Conservation (phyloP, 2,797 vertebrate species). For the Intellagama lesueurii region DNA sequence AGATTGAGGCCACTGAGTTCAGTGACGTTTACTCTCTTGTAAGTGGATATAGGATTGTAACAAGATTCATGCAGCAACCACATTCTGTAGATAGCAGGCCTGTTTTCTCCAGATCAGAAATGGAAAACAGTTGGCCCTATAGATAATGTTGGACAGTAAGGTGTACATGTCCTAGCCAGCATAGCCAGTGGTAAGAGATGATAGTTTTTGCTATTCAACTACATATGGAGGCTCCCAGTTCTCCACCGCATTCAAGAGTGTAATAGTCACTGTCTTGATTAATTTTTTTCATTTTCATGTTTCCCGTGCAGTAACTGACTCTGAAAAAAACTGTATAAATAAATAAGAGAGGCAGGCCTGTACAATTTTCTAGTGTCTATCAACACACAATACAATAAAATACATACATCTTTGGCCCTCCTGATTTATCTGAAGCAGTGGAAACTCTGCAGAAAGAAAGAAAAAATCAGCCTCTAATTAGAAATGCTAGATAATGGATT, state of each 20-base stretch:
- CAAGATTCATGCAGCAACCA: not conserved
- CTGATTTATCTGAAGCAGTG: constrained; percentile 56
- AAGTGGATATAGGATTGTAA: not conserved
- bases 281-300: not conserved
- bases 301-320: constrained; percentile 25
- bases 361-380: constrained; percentile 5
- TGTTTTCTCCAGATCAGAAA: not conserved
- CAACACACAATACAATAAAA: constrained; percentile 13
- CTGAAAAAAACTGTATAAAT: not conserved
- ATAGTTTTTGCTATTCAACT: not conserved
- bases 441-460: constrained; percentile 57
- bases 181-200: not conserved
- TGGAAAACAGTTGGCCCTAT: not conserved
- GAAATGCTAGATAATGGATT: constrained; percentile 2
- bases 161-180: not conserved
- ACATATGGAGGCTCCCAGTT: not conserved
- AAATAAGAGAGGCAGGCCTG: accelerated
- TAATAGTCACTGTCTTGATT: not conserved
- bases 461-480: constrained; percentile 34
- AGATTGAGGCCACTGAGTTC: not conserved
- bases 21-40: not conserved
- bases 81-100: too few species aligned
- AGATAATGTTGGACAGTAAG: not conserved
- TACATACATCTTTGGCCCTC: constrained; percentile 55
- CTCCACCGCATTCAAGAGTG: too few species aligned